Evolutionary conservation across 2,797 vertebrate genomes (phyloP).

Genomic region (Zenarchopterus dispar): DNA sequence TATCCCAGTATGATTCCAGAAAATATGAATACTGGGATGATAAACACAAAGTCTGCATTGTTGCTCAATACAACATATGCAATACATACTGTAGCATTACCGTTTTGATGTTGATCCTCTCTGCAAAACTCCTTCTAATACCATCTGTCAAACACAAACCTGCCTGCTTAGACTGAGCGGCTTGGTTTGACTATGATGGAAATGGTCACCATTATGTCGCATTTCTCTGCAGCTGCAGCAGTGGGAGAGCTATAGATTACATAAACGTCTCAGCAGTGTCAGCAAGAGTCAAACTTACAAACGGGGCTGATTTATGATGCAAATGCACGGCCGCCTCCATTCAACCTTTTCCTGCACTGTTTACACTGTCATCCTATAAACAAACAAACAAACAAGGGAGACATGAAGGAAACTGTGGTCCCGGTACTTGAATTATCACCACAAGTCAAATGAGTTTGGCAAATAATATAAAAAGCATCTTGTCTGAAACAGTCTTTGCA

Average conservation of each 20-base stretch:
- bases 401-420: conserved; percentile 3
- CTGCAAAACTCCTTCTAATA: conserved; percentile 6
- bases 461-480: neutral
- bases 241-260: conserved; percentile 12
- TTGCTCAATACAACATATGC: no score
- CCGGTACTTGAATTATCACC: no score
- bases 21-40: neutral
- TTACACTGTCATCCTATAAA: neutral
- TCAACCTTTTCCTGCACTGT: conserved; percentile 2
- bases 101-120: conserved; percentile 31
- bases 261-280: neutral
- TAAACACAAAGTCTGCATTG: no score
- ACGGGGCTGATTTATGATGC: neutral
- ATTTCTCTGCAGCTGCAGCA: conserved; percentile 18
- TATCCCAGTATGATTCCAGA: no score
- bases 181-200: conserved; percentile 4
- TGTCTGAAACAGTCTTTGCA: conserved; percentile 17
- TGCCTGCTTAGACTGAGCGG: conserved; percentile 13
- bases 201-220: conserved; percentile 46
- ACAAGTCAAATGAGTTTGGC: no score
- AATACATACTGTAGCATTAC: no score
- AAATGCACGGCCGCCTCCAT: neutral
- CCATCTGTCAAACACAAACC: conserved; percentile 8
- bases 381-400: conserved; percentile 12
- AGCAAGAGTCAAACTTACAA: conserved; percentile 1